phyloP scores from a whole-genome alignment of 2,888 invertebrate species.

The Pandemis cinnamomeana region DNA sequence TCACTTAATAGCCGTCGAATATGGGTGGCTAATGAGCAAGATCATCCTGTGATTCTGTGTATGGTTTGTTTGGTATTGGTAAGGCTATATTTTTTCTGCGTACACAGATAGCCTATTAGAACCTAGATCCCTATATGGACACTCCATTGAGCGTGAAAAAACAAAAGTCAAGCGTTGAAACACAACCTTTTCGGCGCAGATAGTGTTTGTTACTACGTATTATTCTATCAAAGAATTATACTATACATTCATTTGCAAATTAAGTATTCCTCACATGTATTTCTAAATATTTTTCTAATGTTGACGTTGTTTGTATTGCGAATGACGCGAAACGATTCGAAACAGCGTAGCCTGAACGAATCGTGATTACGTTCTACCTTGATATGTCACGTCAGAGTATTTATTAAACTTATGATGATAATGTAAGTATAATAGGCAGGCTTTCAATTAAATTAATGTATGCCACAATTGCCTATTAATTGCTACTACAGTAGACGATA shows the following conservation, averaged over 20 bases:
- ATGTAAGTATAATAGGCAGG: background rate
- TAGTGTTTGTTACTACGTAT: background rate
- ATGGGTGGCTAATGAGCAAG: too few relatives aligned
- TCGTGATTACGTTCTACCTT: constrained; percentile 16
- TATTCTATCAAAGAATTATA: background rate
- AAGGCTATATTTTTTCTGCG: too few relatives aligned
- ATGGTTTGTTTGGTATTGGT: too few relatives aligned
- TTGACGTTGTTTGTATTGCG: background rate
- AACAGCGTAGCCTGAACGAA: constrained; percentile 25
- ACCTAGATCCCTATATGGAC: too few relatives aligned
- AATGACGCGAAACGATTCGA: constrained; percentile 1
- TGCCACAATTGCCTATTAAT: background rate
- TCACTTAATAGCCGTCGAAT: too few relatives aligned
- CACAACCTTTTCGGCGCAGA: too few relatives aligned
- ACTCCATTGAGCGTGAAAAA: too few relatives aligned
- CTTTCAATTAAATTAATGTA: background rate
- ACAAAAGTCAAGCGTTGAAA: too few relatives aligned
- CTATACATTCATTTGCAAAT: background rate
- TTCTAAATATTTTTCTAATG: background rate
- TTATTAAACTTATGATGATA: constrained; percentile 5
- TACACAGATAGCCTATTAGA: too few relatives aligned
- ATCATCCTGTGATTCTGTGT: too few relatives aligned
- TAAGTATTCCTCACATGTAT: background rate
- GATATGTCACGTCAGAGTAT: constrained; percentile 19
- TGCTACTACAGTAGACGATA: background rate